Evolutionary conservation across 2,888 invertebrate genomes (phyloP), one percentile per base, ranked within the genome.

Genomic region (Drosophila kambysellisi): DNA sequence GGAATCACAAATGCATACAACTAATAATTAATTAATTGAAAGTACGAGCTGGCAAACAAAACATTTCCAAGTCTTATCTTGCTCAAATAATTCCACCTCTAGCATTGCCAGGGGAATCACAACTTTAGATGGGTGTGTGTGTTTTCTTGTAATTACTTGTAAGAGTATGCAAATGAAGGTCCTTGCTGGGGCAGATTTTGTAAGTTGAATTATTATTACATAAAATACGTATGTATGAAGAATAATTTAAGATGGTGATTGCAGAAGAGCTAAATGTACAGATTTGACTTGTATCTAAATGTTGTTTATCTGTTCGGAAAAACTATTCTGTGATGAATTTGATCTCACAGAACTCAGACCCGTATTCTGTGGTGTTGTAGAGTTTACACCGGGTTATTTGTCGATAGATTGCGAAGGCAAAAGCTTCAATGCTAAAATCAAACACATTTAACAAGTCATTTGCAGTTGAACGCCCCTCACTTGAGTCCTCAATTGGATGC

Each of bases 371-470:
- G 25, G 32, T 33, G 12, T n/a, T 30, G 32, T 25, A n/a, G 3
- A 25, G 30, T n/a, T 17, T 67, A 48, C 33, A 39, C 41, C 20
- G 41, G 37, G 35, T 25, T 57, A 41, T 57, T 37, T 20, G 37
- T 15, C 15, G 48, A 64, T 48, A 46, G 25, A 48, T 33, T 46
- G 59, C 12, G 12, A 8, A 17, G 30, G 32, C 51, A 56, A 51
- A 20, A 37, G 46, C 48, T 41, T 48, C 62, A 62, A 41, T 67
- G 69, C 56, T 70, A 73, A 86, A 81, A 74, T 79, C 84, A 84
- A 84, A 89, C 82, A 84, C 84, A 87, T 83, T 84, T 89, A 81
- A 71, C 74, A 73, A 83, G 76, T 83, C 84, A 83, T 86, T 84
- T 86, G 41, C 53, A 57, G 46, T 51, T 32, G 48, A 63, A 67